Conservation (phyloP, 23 tunicate genomes). For the Styela plicata region DNA sequence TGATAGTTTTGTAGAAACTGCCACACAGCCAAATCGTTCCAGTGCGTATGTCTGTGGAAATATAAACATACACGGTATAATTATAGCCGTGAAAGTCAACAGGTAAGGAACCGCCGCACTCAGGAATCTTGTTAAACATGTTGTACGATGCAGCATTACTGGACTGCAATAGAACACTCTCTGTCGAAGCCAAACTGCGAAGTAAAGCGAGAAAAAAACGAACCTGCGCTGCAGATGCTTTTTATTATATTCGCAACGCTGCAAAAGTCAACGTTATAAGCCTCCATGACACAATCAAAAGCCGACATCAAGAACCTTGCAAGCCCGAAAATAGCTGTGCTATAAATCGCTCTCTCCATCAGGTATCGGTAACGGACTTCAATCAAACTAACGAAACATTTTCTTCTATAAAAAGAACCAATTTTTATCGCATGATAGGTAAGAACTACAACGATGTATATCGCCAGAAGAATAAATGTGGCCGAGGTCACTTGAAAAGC, state of each 20-base stretch:
- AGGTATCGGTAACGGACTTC: neutral
- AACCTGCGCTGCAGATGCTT: neutral
- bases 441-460: neutral
- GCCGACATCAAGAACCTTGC: neutral
- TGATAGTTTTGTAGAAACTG: neutral
- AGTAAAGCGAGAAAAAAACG: neutral
- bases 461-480: neutral
- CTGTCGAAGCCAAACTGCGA: neutral
- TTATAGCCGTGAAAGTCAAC: neutral
- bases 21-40: neutral
- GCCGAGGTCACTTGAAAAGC: neutral
- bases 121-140: neutral
- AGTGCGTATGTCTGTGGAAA: slow-evolving; percentile 1
- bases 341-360: neutral
- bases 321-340: neutral
- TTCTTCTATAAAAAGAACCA: neutral
- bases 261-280: neutral
- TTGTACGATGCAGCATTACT: neutral
- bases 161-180: neutral
- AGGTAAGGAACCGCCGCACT: neutral
- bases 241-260: neutral
- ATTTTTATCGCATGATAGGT: neutral
- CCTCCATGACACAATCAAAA: neutral
- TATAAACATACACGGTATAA: neutral
- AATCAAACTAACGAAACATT: neutral